Percentiles rank a stretch among this genome's conserved stretches.
phyloP scores from a whole-genome alignment of 2,113 vertebrate genomes.

The Actenoides lindsayi region DNA sequence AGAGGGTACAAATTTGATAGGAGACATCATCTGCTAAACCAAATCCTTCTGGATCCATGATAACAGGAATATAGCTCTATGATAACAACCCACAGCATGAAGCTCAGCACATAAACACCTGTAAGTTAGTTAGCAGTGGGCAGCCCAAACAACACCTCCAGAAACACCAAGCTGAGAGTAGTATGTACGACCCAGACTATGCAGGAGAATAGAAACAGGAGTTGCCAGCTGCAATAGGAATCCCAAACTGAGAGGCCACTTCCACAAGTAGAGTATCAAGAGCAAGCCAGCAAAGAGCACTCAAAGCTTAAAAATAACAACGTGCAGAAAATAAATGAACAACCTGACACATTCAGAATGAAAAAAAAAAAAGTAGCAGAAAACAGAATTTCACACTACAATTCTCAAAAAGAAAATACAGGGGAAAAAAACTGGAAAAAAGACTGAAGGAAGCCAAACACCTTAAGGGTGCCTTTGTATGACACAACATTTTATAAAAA shows the following conservation, averaged over 20 bases:
- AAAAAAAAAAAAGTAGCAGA: neutral
- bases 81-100: neutral
- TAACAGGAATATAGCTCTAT: neutral
- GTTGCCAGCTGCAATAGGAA: neutral
- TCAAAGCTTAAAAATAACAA: neutral
- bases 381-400: neutral
- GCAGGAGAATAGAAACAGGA: rapidly evolving
- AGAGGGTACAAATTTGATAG: neutral
- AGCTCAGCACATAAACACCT: neutral
- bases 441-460: neutral
- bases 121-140: neutral
- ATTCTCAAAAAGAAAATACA: neutral
- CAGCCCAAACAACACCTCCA: neutral
- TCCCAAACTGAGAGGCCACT: neutral
- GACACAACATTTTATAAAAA: neutral
- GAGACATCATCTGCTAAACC: neutral
- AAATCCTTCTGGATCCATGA: neutral
- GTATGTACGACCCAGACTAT: neutral
- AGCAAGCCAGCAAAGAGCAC: neutral
- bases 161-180: neutral
- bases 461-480: neutral
- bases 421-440: neutral
- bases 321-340: neutral
- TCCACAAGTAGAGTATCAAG: neutral
- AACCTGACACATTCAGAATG: neutral